Evolutionary conservation across 1,140 invertebrate species (phyloP), one percentile per base, ranked within the genome.

Genomic region (Cherax destructor): DNA sequence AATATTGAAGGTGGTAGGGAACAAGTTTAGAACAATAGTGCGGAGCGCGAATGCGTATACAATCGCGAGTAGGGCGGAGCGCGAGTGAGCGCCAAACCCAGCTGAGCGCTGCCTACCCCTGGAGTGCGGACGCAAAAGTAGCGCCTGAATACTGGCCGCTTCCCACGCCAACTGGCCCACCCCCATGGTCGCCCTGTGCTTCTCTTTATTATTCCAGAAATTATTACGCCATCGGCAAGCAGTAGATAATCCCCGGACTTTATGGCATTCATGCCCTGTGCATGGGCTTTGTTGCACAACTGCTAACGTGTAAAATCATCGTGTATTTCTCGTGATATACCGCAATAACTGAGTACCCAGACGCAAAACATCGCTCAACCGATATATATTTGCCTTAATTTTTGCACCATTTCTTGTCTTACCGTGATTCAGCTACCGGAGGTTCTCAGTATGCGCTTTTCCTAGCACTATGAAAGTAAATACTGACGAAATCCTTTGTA

Each of bases 51-150:
- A n/a, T 24, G 24, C 1, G 74, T 77, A 13, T 41, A 47, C 0
- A 30, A 24, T 13, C 30, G 76, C 24, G 24, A 13, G 77, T 11
- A n/a, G 78, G 21, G 4, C 4, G 21, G 49, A 52, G 78, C 10
- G 52, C 13, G n/a, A 50, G 77, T 50, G 77, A 49, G 24, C 72
- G 50, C 16, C 24, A 47, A 47, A 10, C 13, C 47, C 56, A 69
- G 59, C 47, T 65, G 81, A 49, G 81, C 24, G 13, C 59, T 56
- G 81, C 6, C 49, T 86, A 86, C 74, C n/a, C 78, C 76, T 16
- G 30, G n/a, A 52, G 72, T 41, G 85, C 74, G 85, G 85, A 86
- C 85, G 85, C 47, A 77, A 86, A 86, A 78, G 85, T 86, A 86
- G 85, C 72, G 74, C 16, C 2, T 77, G 72, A 59, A 56, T 59